These are phyloP conservation scores for Villa cingulata DNA, from an alignment of 2,888 invertebrate species.

Conservation along the genomic window DNA sequence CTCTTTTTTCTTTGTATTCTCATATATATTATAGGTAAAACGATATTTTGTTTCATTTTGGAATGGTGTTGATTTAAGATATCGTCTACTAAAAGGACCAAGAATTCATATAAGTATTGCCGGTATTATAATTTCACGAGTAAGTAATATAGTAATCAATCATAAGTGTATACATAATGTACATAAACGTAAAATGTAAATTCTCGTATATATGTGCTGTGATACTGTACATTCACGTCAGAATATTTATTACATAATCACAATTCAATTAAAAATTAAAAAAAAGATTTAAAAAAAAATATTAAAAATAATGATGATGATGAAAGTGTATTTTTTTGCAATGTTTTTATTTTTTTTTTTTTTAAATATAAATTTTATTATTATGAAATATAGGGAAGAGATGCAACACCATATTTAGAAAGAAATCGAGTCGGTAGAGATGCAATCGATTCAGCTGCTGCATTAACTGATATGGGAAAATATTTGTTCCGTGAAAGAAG, in stretches of 20 bases:
- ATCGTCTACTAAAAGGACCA: slow-evolving; percentile 81
- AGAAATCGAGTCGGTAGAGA: slow-evolving; percentile 85
- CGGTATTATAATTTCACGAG: slow-evolving; percentile 88
- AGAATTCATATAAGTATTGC: slow-evolving; percentile 88
- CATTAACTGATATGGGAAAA: slow-evolving; percentile 92
- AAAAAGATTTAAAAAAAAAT: too few relatives aligned
- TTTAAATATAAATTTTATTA: too few relatives aligned
- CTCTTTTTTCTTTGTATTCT: not conserved
- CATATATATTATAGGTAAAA: slow-evolving; percentile 55
- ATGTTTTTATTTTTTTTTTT: slow-evolving; percentile 8
- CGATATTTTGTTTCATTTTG: slow-evolving; percentile 90
- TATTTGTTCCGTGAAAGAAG: slow-evolving; percentile 88
- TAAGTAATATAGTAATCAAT: slow-evolving; percentile 36
- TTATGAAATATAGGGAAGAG: slow-evolving; percentile 55
- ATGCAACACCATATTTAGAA: slow-evolving; percentile 89
- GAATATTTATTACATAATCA: too few relatives aligned
- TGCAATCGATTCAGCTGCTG: slow-evolving; percentile 89
- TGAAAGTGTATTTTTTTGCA: too few relatives aligned
- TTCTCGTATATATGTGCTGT: too few relatives aligned
- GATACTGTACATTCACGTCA: too few relatives aligned
- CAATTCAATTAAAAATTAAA: too few relatives aligned
- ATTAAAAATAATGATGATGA: too few relatives aligned
- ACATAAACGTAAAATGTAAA: too few relatives aligned
- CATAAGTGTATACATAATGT: too few relatives aligned
- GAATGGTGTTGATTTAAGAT: slow-evolving; percentile 88